phyloP scores from a whole-genome alignment of 2,797 vertebrate genomes.

The Sebastes nivosus region DNA sequence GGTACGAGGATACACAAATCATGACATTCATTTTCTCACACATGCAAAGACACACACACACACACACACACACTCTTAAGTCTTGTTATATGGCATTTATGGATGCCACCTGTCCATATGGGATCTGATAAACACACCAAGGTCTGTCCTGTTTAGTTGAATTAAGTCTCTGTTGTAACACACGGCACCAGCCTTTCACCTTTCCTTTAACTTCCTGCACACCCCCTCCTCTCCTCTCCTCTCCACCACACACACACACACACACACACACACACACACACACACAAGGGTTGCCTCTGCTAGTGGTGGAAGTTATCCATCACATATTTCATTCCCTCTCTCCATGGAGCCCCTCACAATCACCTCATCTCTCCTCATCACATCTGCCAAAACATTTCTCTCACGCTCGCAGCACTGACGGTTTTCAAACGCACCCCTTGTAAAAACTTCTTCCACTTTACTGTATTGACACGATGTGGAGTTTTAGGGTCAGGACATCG shows the following conservation, averaged over 20 bases:
- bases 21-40: conserved; percentile 48
- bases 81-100: conserved; percentile 46
- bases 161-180: conserved; percentile 48
- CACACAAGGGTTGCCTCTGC: conserved; percentile 24
- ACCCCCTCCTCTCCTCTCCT: background rate
- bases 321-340: conserved; percentile 61
- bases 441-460: conserved; percentile 11
- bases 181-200: conserved; percentile 24
- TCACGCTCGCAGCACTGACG: conserved; percentile 50
- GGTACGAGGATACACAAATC: conserved; percentile 36
- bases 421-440: conserved; percentile 23
- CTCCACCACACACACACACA: background rate
- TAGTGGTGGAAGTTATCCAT: conserved; percentile 74
- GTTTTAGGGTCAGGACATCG: background rate
- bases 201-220: conserved; percentile 14
- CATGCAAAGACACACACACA: conserved; percentile 33
- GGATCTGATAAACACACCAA: conserved; percentile 50
- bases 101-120: conserved; percentile 57
- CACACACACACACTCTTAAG: background rate
- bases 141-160: conserved; percentile 35
- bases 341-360: conserved; percentile 57
- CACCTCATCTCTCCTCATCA: conserved; percentile 71
- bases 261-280: background rate
- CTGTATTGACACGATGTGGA: conserved; percentile 20
- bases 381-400: conserved; percentile 77